Percentiles rank a stretch among this genome's conserved stretches.
phyloP scores from a whole-genome alignment of 2,797 vertebrate species.

The Sebastes minor region DNA sequence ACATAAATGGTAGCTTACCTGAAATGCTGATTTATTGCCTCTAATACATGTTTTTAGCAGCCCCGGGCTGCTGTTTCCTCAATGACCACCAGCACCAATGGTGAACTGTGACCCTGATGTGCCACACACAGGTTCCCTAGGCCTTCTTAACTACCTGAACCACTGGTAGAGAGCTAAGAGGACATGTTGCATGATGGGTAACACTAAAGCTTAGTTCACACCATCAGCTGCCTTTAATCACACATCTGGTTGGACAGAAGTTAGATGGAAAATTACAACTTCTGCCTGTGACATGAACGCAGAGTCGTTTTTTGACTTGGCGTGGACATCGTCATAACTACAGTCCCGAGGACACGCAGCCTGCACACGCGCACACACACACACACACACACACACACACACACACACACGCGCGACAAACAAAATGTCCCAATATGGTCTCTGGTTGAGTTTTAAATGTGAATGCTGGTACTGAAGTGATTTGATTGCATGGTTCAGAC shows the following conservation, averaged over 20 bases:
- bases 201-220: neutral
- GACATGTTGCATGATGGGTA: neutral
- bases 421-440: slow-evolving; percentile 81
- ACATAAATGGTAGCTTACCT: neutral
- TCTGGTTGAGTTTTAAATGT: slow-evolving; percentile 75
- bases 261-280: neutral
- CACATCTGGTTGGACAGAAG: too few species aligned
- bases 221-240: too few species aligned
- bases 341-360: slow-evolving; percentile 15
- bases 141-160: neutral
- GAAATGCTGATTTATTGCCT: neutral
- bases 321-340: neutral
- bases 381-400: neutral
- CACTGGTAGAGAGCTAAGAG: too few species aligned
- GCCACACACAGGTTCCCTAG: neutral
- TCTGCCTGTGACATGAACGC: neutral
- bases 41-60: neutral
- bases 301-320: neutral
- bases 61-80: too few species aligned
- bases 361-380: neutral
- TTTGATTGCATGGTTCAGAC: slow-evolving; percentile 85
- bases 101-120: neutral
- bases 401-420: slow-evolving; percentile 7
- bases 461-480: slow-evolving; percentile 86
- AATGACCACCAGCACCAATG: too few species aligned